Conservation (phyloP, 2,888 invertebrate genomes). For the Athrips mouffetella region DNA sequence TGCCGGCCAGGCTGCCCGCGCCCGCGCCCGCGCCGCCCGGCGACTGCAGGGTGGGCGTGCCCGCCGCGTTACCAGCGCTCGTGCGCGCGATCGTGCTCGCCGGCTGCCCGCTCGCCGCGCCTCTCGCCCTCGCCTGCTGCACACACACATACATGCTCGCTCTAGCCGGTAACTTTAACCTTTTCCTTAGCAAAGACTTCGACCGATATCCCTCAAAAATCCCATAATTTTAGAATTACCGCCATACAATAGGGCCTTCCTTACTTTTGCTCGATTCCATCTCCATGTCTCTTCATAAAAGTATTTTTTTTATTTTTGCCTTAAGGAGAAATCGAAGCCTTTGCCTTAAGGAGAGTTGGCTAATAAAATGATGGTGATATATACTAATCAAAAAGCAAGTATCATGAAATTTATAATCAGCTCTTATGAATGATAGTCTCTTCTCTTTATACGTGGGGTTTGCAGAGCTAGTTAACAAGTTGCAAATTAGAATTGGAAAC, state of each 20-base stretch:
- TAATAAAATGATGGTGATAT: not conserved
- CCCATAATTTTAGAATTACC: no score
- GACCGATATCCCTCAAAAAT: no score
- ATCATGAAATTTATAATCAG: slow-evolving; percentile 10
- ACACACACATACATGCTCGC: slow-evolving; percentile 10
- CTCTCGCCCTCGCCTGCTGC: slow-evolving; percentile 74
- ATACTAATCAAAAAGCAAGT: slow-evolving; percentile 3
- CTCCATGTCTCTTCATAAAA: no score
- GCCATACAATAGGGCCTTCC: no score
- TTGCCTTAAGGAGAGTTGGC: not conserved
- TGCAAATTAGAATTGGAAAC: not conserved
- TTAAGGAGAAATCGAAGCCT: not conserved
- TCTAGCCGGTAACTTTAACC: not conserved
- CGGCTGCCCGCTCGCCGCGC: slow-evolving; percentile 66
- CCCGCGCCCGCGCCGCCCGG: slow-evolving; percentile 41
- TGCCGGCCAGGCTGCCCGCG: slow-evolving; percentile 15
- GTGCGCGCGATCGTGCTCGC: slow-evolving; percentile 79
- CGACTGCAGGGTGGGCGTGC: slow-evolving; percentile 61
- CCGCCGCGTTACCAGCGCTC: slow-evolving; percentile 78
- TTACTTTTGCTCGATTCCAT: no score
- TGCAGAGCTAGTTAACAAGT: no score
- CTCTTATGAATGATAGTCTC: slow-evolving; percentile 7
- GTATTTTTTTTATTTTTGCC: no score
- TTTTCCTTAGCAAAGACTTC: not conserved
- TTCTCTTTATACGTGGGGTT: not conserved